Percentiles rank a stretch among this genome's conserved stretches.
Conservation (phyloP, 2,797 vertebrate genomes). For the Anableps anableps region DNA sequence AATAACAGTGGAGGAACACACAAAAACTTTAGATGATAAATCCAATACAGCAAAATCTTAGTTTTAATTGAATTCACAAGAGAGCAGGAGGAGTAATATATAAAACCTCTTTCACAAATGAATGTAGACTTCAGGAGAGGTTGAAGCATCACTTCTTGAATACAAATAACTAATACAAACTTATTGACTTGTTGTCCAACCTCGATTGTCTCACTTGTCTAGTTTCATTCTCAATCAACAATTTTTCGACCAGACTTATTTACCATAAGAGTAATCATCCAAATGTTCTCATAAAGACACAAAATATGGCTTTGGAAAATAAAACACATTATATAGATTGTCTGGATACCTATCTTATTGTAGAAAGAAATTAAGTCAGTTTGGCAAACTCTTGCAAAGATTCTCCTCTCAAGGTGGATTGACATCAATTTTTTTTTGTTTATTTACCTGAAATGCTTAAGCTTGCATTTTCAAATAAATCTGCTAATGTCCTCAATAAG, state of each 20-base stretch:
- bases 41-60: not conserved
- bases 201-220: not conserved
- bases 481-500: no score
- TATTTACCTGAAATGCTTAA: no score
- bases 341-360: not conserved
- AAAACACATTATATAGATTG: not conserved
- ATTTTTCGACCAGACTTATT: not conserved
- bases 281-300: not conserved
- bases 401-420: no score
- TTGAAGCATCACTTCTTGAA: not conserved
- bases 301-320: not conserved
- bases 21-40: not conserved
- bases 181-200: not conserved
- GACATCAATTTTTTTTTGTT: no score
- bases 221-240: not conserved
- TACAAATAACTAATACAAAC: not conserved
- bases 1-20: not conserved
- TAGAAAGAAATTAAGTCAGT: no score
- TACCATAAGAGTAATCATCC: not conserved
- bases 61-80: not conserved
- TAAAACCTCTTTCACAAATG: not conserved
- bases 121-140: not conserved
- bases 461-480: no score
- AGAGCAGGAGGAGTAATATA: not conserved
- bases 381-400: no score